Evolutionary conservation across 2,888 invertebrate species (phyloP).

Genomic region (Empis livida): DNA sequence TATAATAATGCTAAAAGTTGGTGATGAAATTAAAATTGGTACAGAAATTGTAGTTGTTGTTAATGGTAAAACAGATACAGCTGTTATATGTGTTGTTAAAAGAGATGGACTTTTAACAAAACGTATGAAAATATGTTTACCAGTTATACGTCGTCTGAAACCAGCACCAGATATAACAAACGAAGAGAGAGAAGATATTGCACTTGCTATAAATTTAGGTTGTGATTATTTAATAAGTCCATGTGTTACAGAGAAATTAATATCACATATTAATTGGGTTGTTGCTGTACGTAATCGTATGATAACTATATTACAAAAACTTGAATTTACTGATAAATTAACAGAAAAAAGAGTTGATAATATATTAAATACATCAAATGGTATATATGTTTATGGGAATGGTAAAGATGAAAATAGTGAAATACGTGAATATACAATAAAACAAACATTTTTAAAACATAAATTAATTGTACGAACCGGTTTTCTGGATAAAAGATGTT

Average conservation of each 20-base stretch:
- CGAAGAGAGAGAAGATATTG: conserved; percentile 5
- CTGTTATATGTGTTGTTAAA: conserved; percentile 3
- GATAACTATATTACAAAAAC: too few species aligned
- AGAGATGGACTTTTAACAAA: conserved; percentile 3
- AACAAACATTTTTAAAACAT: too few species aligned
- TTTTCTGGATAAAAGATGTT: too few species aligned
- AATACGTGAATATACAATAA: too few species aligned
- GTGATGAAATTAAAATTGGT: conserved; percentile 6
- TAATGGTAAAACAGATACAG: not conserved
- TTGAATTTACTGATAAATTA: too few species aligned
- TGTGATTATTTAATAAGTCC: conserved; percentile 8
- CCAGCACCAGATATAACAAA: not conserved
- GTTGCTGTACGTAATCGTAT: too few species aligned
- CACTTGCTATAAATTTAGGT: conserved; percentile 1
- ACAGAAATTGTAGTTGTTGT: conserved; percentile 1
- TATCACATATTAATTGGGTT: too few species aligned
- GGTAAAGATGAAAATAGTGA: too few species aligned
- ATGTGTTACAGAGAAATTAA: not conserved
- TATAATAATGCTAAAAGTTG: not conserved
- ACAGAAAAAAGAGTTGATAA: too few species aligned
- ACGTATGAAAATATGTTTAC: not conserved
- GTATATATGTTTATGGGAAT: too few species aligned
- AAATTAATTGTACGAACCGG: too few species aligned
- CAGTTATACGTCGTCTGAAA: not conserved
- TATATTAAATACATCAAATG: too few species aligned